Percentiles rank a stretch among this genome's conserved stretches.
These are phyloP conservation scores for Dendropsophus ebraccatus DNA, from an alignment of 2,113 vertebrate genomes.

Conservation along the genomic window DNA sequence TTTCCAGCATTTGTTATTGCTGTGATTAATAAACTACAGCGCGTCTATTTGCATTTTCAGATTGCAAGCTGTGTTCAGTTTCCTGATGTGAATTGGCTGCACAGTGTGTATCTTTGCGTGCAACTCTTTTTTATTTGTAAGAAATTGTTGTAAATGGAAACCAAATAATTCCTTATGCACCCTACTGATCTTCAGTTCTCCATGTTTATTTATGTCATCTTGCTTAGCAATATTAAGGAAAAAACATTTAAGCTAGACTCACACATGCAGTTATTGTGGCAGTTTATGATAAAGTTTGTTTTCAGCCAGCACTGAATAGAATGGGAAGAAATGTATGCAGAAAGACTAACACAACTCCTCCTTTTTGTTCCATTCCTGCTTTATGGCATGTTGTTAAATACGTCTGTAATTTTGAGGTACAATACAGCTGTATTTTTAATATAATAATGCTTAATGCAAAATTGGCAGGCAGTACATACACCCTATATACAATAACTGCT, in stretches of 20 bases:
- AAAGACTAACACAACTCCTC: not conserved
- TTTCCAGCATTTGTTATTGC: slow-evolving; percentile 47
- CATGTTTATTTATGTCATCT: slow-evolving; percentile 39
- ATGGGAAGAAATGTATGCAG: no score
- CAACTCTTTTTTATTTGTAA: slow-evolving; percentile 54
- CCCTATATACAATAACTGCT: no score
- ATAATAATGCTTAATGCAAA: no score
- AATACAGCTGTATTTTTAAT: no score
- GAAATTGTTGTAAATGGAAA: slow-evolving; percentile 53
- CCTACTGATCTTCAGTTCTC: slow-evolving; percentile 38
- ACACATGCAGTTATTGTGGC: no score
- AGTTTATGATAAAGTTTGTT: no score
- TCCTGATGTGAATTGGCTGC: slow-evolving; percentile 54
- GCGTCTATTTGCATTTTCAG: slow-evolving; percentile 53
- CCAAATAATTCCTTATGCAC: slow-evolving; percentile 41
- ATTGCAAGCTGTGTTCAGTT: slow-evolving; percentile 51
- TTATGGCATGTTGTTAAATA: no score
- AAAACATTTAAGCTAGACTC: not conserved
- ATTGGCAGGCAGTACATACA: no score
- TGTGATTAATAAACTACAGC: slow-evolving; percentile 53
- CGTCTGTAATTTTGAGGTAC: no score
- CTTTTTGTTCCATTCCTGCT: no score
- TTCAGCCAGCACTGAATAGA: no score
- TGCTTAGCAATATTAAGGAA: slow-evolving; percentile 32
- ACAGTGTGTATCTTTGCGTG: slow-evolving; percentile 49